Conservation (phyloP, 37 sponge, comb jelly and placozoan species). For the Halisarca cf. caerulea region DNA sequence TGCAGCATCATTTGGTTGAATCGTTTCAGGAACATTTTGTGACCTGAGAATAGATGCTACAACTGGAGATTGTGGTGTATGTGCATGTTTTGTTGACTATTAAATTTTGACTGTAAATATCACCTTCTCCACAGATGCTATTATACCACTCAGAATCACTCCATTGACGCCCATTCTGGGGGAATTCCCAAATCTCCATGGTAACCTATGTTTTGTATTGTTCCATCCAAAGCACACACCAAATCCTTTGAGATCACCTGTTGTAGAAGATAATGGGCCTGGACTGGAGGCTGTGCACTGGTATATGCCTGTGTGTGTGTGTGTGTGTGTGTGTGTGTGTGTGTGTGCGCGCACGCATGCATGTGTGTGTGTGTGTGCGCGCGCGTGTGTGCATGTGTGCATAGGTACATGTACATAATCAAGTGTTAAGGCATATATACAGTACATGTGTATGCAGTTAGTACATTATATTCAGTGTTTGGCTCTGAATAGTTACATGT, state of each 20-base stretch:
- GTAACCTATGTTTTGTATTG: constrained; percentile 41
- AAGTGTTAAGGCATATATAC: no score
- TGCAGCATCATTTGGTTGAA: no score
- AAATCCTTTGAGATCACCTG: neutral
- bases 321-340: constrained; percentile 37
- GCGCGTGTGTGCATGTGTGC: neutral
- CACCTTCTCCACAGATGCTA: constrained; percentile 6
- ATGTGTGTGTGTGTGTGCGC: neutral
- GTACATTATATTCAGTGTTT: neutral
- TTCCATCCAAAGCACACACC: constrained; percentile 22
- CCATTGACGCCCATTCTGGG: constrained; percentile 25
- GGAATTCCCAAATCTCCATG: constrained; percentile 9
- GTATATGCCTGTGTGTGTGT: constrained; percentile 49
- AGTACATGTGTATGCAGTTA: constrained; percentile 5
- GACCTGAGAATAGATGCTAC: no score
- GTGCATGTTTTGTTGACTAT: no score
- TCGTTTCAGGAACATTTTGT: no score
- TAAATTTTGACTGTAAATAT: no score
- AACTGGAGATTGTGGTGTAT: no score
- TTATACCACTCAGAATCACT: constrained; percentile 52
- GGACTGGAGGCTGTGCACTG: constrained; percentile 58
- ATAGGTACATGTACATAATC: neutral
- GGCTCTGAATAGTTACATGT: neutral
- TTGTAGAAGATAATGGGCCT: constrained; percentile 38
- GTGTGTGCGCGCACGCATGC: constrained; percentile 8